Percentiles rank a stretch among this genome's conserved stretches.
These are phyloP conservation scores for Pangasius macronema DNA, from an alignment of 2,797 vertebrate species.

Conservation along the genomic window DNA sequence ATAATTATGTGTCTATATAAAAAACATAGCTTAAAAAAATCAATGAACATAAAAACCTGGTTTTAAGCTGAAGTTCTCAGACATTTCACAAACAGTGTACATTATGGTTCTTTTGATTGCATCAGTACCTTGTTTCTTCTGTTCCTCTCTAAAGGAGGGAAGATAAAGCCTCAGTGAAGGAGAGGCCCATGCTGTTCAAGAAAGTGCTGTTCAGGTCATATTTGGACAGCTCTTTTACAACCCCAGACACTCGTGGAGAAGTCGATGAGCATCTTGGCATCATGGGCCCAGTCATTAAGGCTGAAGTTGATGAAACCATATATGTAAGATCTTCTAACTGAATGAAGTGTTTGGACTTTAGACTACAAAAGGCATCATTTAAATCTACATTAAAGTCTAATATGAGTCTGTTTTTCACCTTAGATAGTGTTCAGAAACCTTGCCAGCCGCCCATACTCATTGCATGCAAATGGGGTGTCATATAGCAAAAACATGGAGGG, in stretches of 20 bases:
- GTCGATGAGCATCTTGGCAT: slow-evolving; percentile 89
- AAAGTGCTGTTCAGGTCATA: slow-evolving; percentile 90
- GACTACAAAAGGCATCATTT: not conserved
- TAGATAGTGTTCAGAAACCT: slow-evolving; percentile 92
- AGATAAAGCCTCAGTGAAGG: slow-evolving; percentile 63
- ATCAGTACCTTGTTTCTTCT: not conserved
- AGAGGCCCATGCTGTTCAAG: slow-evolving; percentile 72
- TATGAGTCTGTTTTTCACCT: slow-evolving; percentile 22
- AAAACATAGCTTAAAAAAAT: not conserved
- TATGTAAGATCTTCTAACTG: slow-evolving; percentile 37
- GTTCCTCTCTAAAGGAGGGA: slow-evolving; percentile 62
- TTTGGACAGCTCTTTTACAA: slow-evolving; percentile 82
- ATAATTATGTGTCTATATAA: not conserved
- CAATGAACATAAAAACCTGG: not conserved
- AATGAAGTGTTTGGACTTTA: not conserved
- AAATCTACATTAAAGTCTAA: not conserved
- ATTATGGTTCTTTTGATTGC: not conserved
- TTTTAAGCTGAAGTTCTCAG: not conserved
- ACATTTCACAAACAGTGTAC: slow-evolving; percentile 5
- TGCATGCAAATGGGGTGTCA: slow-evolving; percentile 90
- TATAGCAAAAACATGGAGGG: slow-evolving; percentile 95
- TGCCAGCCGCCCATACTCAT: slow-evolving; percentile 84
- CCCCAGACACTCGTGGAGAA: slow-evolving; percentile 79
- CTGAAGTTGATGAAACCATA: slow-evolving; percentile 87
- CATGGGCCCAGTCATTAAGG: slow-evolving; percentile 90